Base-by-base conservation (phyloP, 2,888 invertebrate species). In the Lepetodrilus schrolli region DNA sequence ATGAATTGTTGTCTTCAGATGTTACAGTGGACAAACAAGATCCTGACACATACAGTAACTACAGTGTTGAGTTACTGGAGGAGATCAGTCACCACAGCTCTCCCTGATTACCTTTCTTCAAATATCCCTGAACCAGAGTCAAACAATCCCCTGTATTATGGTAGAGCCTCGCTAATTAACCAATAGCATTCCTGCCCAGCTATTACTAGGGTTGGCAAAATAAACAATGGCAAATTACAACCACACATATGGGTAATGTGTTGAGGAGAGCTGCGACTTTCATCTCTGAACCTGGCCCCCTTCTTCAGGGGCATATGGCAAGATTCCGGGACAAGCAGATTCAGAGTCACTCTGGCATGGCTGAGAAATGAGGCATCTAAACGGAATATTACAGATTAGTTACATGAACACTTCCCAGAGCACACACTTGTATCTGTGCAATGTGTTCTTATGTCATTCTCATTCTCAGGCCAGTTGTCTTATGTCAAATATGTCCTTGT, bases 1-100 rank as follows among this genome's bases (percentile, higher is more conserved):
- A n/a, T n/a, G n/a, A n/a, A n/a, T 74, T 66, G 66, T 74, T 71
- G 36, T 47, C 66, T 70, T 51, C 66, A 66, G 2, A 20, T 10
- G 70, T 70, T 50, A 74, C 71, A 70, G 74, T 74, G 43, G 65
- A 47, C 26, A 50, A 37, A 66, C 58, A 47, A 34, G 70, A 38
- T 17, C 43, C 65, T 37, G n/a, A 38, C 51, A 23, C 23, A 30
- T 17, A 17, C 58, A 8, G 58, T 30, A 58, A 58, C 58, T 58
- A 17, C 58, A 8, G 30, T 23, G 30, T 58, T 21, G 3, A 5
- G 48, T 48, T 48, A 48, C 48, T 20, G 17, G 20, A 7, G 48
- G 17, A 13, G 8, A 7, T 34, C 58, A 30, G 17, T 58, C 34
- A 17, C 30, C 4, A 30, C 58, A 23, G 58, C 58, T 30, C 30